Evolutionary conservation across 1,140 invertebrate genomes (phyloP).

Genomic region (Mylabris phalerata): DNA sequence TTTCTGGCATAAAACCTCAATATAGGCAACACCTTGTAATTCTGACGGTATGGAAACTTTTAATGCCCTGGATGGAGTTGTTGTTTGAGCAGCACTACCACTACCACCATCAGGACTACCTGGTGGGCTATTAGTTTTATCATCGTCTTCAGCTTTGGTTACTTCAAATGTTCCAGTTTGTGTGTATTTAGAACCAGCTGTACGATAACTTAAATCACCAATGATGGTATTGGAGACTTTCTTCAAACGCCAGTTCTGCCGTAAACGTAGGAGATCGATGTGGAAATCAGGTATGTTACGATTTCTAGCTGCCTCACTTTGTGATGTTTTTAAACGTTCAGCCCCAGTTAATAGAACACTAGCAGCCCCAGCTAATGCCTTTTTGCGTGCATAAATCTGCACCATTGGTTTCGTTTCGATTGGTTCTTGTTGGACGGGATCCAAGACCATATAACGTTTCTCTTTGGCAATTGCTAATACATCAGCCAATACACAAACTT

Average conservation of each 20-base stretch:
- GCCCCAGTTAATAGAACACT: slow-evolving; percentile 76
- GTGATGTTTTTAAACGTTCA: slow-evolving; percentile 74
- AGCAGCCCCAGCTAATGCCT: slow-evolving; percentile 66
- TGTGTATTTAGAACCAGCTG: slow-evolving; percentile 85
- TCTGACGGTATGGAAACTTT: slow-evolving; percentile 88
- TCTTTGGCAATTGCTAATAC: slow-evolving; percentile 88
- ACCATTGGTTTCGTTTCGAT: slow-evolving; percentile 78
- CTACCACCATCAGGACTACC: slow-evolving; percentile 43
- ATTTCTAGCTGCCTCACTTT: slow-evolving; percentile 68
- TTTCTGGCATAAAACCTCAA: slow-evolving; percentile 91
- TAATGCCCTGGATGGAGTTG: slow-evolving; percentile 68
- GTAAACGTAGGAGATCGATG: slow-evolving; percentile 78
- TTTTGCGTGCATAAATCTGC: slow-evolving; percentile 88
- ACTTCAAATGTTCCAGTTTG: slow-evolving; percentile 96
- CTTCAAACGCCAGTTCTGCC: slow-evolving; percentile 92
- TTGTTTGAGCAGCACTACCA: too few relatives aligned
- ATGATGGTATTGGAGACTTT: slow-evolving; percentile 94
- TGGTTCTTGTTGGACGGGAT: slow-evolving; percentile 81
- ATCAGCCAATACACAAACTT: slow-evolving; percentile 88
- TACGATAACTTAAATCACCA: slow-evolving; percentile 92
- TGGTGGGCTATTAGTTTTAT: slow-evolving; percentile 49
- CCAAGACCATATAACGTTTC: slow-evolving; percentile 89
- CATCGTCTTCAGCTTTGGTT: slow-evolving; percentile 82
- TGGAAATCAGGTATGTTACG: slow-evolving; percentile 82
- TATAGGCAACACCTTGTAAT: slow-evolving; percentile 91